phyloP scores from a whole-genome alignment of 2,113 vertebrate species.

The Danionella cerebrum region DNA sequence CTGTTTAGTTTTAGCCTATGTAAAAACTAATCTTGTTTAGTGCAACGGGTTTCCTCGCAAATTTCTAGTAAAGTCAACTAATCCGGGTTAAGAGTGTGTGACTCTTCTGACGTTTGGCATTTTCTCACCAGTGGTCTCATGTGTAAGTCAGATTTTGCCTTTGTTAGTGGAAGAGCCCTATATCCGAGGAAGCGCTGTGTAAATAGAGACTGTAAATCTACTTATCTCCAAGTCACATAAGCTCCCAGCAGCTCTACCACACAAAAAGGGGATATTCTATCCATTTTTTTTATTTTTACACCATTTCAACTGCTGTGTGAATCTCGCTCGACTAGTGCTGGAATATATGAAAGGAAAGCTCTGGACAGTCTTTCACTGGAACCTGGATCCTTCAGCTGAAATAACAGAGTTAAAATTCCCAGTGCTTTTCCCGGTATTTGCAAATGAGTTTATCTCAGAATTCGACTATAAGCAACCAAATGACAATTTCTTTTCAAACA shows the following conservation, averaged over 20 bases:
- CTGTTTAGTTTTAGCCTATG: no score
- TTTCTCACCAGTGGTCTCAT: background rate
- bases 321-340: background rate
- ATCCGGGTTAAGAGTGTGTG: no score
- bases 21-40: no score
- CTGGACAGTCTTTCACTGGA: background rate
- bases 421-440: no score
- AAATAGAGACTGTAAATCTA: slow-evolving; percentile 33
- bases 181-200: slow-evolving; percentile 25
- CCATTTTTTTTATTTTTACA: background rate
- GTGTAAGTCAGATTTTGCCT: background rate
- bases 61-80: no score
- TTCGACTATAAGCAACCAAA: no score
- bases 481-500: no score
- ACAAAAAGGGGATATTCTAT: slow-evolving; percentile 19
- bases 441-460: no score
- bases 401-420: no score
- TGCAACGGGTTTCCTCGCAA: no score
- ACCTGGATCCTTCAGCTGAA: no score
- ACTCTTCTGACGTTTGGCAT: no score
- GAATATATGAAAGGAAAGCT: slow-evolving; percentile 21
- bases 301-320: slow-evolving; percentile 8
- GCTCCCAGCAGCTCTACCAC: slow-evolving; percentile 1
- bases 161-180: background rate
- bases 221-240: slow-evolving; percentile 39